Conservation (phyloP, 2,797 vertebrate genomes). For the Cirrhinus mrigala region DNA sequence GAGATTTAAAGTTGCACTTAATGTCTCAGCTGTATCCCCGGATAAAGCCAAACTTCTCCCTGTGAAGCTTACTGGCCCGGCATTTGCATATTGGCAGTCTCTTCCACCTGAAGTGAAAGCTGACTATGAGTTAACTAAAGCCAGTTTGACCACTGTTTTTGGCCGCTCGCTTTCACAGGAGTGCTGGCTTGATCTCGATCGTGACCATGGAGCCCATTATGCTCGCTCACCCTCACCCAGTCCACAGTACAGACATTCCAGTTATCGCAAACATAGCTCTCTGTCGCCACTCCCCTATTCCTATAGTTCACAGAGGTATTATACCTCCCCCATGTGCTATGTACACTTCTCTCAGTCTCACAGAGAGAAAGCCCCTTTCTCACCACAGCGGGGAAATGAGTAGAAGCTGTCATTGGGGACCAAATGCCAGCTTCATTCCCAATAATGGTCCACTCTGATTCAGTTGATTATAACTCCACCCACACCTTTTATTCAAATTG, state of each 20-base stretch:
- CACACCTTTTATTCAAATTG: constrained; percentile 1
- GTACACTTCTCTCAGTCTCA: constrained; percentile 7
- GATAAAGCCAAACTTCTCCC: constrained; percentile 38
- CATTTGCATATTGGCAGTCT: constrained; percentile 38
- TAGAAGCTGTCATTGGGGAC: constrained; percentile 15
- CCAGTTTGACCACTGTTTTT: constrained; percentile 34
- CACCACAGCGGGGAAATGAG: neutral
- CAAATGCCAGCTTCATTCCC: constrained; percentile 24
- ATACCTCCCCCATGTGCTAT: neutral
- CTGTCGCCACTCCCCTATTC: neutral
- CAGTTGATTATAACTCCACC: neutral
- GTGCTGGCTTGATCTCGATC: neutral
- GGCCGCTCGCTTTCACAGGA: too few species aligned
- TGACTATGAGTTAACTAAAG: too few species aligned
- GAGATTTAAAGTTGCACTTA: constrained; percentile 18
- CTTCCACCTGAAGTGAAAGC: too few species aligned
- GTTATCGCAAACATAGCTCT: neutral
- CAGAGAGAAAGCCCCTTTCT: neutral
- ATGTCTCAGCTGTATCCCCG: neutral
- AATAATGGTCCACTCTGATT: neutral
- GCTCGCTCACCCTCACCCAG: neutral
- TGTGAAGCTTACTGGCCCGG: neutral
- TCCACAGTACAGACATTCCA: neutral
- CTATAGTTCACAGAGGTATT: neutral
- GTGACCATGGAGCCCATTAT: neutral